Evolutionary conservation across 1,140 invertebrate species (phyloP), one percentile per base, ranked within the genome.

Genomic region (Dysdera silvatica): DNA sequence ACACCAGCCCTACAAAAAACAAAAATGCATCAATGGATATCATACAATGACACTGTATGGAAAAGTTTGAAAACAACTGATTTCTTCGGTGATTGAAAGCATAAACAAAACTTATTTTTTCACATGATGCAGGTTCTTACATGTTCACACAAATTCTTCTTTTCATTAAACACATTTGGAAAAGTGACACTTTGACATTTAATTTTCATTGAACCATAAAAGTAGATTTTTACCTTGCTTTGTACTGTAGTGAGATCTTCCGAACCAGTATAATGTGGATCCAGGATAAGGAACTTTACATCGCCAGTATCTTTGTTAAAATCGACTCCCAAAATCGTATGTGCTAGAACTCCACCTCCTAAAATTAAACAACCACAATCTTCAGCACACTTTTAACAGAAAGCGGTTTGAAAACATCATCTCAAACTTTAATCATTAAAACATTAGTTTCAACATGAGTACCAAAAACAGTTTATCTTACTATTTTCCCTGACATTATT

Each of bases 381-480:
- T n/a, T 37, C n/a, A 37, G n/a, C 35, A 37, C n/a, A n/a, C n/a
- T n/a, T n/a, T n/a, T n/a, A n/a, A n/a, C n/a, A 37, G n/a, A 37
- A 47, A 47, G 23, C 8, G 23, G 20, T 20, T 24, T 8, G 31
- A 66, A 67, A 58, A 56, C 24, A 43, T 48, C 72, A 73, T 79
- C 78, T 89, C 88, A 92, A 70, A 99, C 98, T 97, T 99, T 99
- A 61, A 99, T 83, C 12, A 97, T 96, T 41, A 91, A 93, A 52
- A 95, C 95, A 72, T 97, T 86, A 37, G 82, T 87, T 67, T 88
- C 79, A 76, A 99, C 99, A 80, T 99, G 97, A 72, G n/a, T n/a
- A n/a, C n/a, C n/a, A n/a, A n/a, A n/a, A n/a, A n/a, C n/a, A n/a
- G n/a, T n/a, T n/a, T n/a, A n/a, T n/a, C n/a, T n/a, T n/a, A n/a